Evolutionary conservation across 2,113 vertebrate genomes (phyloP).

Genomic region (Lota lota): DNA sequence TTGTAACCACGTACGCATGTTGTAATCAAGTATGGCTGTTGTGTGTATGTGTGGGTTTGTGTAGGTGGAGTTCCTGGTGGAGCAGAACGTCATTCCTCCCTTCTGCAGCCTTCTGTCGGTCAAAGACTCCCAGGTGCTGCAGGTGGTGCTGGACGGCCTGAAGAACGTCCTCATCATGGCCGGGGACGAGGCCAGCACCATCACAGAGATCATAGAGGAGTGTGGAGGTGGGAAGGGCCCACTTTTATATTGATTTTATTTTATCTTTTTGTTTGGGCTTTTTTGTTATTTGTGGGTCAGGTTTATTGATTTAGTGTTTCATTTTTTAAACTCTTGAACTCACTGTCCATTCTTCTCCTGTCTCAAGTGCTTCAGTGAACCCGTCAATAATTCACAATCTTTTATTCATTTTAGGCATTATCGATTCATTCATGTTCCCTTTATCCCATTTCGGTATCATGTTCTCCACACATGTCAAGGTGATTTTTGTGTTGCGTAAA

Average conservation of each 20-base stretch:
- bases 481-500: no score
- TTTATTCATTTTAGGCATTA: no score
- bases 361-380: no score
- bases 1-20: slow-evolving; percentile 45
- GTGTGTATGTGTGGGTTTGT: slow-evolving; percentile 59
- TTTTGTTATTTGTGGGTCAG: no score
- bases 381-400: no score
- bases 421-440: no score
- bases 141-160: slow-evolving; percentile 96
- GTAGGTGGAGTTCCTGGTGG: slow-evolving; percentile 97
- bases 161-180: slow-evolving; percentile 99
- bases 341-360: no score
- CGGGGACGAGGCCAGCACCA: slow-evolving; percentile 94
- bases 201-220: slow-evolving; percentile 98
- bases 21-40: slow-evolving; percentile 60
- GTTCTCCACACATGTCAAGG: no score
- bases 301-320: no score
- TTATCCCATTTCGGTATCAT: no score
- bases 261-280: neutral
- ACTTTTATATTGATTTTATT: neutral
- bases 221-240: slow-evolving; percentile 81
- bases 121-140: slow-evolving; percentile 98
- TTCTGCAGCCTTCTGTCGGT: slow-evolving; percentile 96
- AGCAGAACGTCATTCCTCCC: slow-evolving; percentile 94
- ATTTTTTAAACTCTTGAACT: no score